These are phyloP conservation scores for Dasyprocta punctata DNA, from an alignment of 2,113 vertebrate species.

Conservation along the genomic window DNA sequence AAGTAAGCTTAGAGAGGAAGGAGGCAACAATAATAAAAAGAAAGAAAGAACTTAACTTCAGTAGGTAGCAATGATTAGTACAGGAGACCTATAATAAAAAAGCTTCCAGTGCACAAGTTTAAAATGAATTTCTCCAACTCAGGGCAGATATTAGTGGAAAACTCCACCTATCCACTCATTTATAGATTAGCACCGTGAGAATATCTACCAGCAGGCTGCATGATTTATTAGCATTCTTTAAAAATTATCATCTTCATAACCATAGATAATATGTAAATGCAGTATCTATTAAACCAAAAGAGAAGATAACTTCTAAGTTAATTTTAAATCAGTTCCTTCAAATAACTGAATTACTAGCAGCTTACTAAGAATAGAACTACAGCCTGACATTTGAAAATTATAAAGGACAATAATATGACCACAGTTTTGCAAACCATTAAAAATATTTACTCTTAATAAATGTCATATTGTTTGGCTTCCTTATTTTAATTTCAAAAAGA, in stretches of 20 bases:
- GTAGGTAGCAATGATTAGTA: background rate
- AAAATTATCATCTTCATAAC: background rate
- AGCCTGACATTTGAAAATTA: background rate
- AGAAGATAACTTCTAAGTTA: background rate
- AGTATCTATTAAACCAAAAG: background rate
- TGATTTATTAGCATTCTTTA: background rate
- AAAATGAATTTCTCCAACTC: constrained; percentile 41
- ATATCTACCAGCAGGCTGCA: background rate
- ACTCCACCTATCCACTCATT: background rate
- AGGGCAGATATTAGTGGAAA: constrained; percentile 1
- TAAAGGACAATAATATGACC: background rate
- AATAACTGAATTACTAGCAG: background rate
- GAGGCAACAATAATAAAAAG: background rate
- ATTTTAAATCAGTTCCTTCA: constrained; percentile 55
- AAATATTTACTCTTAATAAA: constrained; percentile 62
- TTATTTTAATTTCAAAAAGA: constrained; percentile 60
- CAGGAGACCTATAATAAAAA: constrained; percentile 1
- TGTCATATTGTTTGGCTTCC: constrained; percentile 41
- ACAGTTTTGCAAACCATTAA: constrained; percentile 21
- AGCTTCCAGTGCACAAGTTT: background rate
- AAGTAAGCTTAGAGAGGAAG: background rate
- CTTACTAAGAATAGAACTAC: background rate
- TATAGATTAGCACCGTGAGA: background rate
- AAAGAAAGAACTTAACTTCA: background rate
- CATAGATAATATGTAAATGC: constrained; percentile 2